These are phyloP conservation scores for Telenomus remus DNA, from an alignment of 1,140 invertebrate genomes.

Conservation along the genomic window DNA sequence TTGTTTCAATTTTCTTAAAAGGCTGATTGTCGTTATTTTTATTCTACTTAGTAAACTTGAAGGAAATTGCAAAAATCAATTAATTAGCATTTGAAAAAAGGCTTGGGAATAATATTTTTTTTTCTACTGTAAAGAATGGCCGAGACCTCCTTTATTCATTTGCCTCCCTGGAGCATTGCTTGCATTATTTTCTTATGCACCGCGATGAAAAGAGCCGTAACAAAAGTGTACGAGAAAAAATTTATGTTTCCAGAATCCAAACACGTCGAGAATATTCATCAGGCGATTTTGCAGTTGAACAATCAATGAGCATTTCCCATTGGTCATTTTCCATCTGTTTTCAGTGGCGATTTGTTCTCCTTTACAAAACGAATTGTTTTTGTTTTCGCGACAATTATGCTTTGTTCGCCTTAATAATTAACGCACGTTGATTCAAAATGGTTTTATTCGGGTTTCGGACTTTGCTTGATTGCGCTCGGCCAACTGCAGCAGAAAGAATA, in stretches of 20 bases:
- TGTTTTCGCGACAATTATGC: conserved; percentile 3
- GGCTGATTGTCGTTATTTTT: no score
- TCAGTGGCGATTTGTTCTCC: background rate
- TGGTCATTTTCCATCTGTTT: conserved; percentile 8
- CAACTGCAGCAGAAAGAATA: conserved; percentile 15
- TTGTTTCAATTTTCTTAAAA: no score
- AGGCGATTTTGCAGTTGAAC: no score
- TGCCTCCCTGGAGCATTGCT: conserved; percentile 27
- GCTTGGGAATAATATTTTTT: no score
- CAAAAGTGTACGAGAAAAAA: conserved; percentile 27
- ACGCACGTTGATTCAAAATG: conserved; percentile 22
- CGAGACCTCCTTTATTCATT: conserved; percentile 1
- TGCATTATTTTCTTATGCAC: conserved; percentile 46
- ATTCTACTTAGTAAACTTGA: no score
- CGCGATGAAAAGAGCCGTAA: conserved; percentile 34
- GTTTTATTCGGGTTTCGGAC: conserved; percentile 1
- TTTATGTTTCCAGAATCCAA: conserved; percentile 30
- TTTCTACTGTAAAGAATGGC: no score
- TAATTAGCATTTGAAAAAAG: no score
- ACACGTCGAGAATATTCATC: no score
- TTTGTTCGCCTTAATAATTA: conserved; percentile 20
- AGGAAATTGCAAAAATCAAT: no score
- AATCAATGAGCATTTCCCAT: conserved; percentile 2
- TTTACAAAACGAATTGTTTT: conserved; percentile 1
- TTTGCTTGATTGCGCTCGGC: conserved; percentile 36